A percentile compares a stretch with the other conserved stretches of the same genome.
Evolutionary conservation across 1,140 invertebrate genomes (phyloP).

Genomic region (Philopotamus ludificatus): DNA sequence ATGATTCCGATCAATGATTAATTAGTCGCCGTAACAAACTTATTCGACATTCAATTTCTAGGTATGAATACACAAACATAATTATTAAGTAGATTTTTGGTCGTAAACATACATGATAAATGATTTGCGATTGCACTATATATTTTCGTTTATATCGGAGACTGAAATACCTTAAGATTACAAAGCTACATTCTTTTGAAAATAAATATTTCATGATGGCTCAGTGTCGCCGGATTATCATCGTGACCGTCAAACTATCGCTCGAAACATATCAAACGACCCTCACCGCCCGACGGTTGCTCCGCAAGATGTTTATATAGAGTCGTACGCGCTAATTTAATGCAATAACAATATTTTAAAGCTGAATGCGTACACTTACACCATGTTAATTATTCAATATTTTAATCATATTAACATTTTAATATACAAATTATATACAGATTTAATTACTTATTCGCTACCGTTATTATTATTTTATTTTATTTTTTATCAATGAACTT

Average conservation of each 20-base stretch:
- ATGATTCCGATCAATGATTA: background rate
- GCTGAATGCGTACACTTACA: slow-evolving; percentile 34
- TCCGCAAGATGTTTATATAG: background rate
- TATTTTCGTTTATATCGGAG: too few relatives aligned
- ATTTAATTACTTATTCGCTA: too few relatives aligned
- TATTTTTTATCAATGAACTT: too few relatives aligned
- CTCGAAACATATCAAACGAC: too few relatives aligned
- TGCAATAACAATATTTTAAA: slow-evolving; percentile 36
- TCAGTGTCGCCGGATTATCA: too few relatives aligned
- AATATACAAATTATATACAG: background rate
- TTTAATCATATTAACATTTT: background rate
- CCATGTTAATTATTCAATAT: slow-evolving; percentile 12
- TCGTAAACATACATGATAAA: background rate
- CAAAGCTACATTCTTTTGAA: too few relatives aligned
- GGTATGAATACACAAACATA: background rate
- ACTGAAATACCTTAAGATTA: too few relatives aligned
- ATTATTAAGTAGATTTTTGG: background rate
- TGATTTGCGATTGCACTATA: background rate
- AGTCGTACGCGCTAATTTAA: slow-evolving; percentile 25
- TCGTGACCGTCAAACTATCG: too few relatives aligned
- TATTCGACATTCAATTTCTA: slow-evolving; percentile 3
- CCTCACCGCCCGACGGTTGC: background rate
- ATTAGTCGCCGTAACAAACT: background rate
- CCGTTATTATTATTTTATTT: too few relatives aligned
- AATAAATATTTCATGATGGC: too few relatives aligned